Percentiles rank a stretch among this genome's conserved stretches.
phyloP scores from a whole-genome alignment of 2,888 invertebrate genomes.

The Holacanthella duospinosa region DNA sequence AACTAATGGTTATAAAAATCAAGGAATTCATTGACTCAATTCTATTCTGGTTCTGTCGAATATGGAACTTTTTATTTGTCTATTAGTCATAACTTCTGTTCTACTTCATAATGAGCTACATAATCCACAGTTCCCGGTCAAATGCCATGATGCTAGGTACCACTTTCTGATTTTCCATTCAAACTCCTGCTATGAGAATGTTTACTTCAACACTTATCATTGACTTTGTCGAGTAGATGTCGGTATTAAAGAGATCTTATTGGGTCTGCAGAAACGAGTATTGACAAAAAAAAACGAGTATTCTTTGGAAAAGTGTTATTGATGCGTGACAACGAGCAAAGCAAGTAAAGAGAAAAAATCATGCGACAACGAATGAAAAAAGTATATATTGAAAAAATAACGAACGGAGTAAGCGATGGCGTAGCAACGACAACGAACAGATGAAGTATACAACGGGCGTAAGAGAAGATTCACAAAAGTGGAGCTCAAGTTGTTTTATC shows the following conservation, averaged over 20 bases:
- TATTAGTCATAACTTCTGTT: constrained; percentile 58
- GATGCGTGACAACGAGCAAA: too few species aligned
- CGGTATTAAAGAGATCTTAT: constrained; percentile 45
- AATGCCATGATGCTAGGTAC: constrained; percentile 94
- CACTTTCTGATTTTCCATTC: constrained; percentile 68
- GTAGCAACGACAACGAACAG: too few species aligned
- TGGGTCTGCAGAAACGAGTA: constrained; percentile 72
- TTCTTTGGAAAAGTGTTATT: too few species aligned
- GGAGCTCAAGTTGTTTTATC: constrained; percentile 94
- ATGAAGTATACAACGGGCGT: too few species aligned
- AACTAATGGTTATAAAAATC: too few species aligned
- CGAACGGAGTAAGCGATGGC: too few species aligned
- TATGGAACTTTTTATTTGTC: constrained; percentile 52
- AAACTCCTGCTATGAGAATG: constrained; percentile 75
- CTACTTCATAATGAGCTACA: constrained; percentile 76
- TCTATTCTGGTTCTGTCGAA: neutral
- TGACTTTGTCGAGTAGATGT: too few species aligned
- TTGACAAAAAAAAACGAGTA: constrained; percentile 79
- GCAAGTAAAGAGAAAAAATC: too few species aligned
- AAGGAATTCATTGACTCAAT: too few species aligned
- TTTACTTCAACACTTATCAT: constrained; percentile 57
- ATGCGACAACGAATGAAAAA: too few species aligned
- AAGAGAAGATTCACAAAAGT: constrained; percentile 73
- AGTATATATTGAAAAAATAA: too few species aligned
- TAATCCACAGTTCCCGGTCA: constrained; percentile 80